These are phyloP conservation scores for Silurus meridionalis DNA, from an alignment of 2,113 vertebrate genomes.

Conservation along the genomic window DNA sequence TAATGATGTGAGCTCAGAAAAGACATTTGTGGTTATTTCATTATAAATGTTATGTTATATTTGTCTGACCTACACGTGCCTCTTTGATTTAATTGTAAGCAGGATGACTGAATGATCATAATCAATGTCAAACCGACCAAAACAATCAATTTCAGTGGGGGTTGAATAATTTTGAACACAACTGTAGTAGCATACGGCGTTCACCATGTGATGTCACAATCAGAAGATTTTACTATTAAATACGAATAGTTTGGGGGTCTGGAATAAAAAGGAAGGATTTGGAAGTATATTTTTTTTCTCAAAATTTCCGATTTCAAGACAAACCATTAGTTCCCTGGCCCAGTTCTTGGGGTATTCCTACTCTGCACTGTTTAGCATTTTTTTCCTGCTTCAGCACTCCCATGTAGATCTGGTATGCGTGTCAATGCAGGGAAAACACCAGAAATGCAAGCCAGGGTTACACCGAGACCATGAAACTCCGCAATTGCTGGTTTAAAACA, in stretches of 20 bases:
- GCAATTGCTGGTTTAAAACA: not conserved
- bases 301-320: not conserved
- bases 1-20: too few relatives aligned
- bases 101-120: too few relatives aligned
- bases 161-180: too few relatives aligned
- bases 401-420: not conserved
- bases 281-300: not conserved
- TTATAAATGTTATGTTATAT: too few relatives aligned
- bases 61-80: too few relatives aligned
- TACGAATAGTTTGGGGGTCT: not conserved
- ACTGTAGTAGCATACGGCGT: not conserved
- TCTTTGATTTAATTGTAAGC: too few relatives aligned
- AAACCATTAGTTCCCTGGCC: not conserved
- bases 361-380: not conserved
- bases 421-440: not conserved
- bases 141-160: too few relatives aligned
- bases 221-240: not conserved
- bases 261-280: not conserved
- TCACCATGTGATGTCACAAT: not conserved
- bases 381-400: not conserved
- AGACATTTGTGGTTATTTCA: too few relatives aligned
- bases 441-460: not conserved
- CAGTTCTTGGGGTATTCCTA: not conserved
- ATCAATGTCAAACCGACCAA: too few relatives aligned
- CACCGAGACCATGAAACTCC: not conserved